Percentiles rank a stretch among this genome's conserved stretches.
These are phyloP conservation scores for Protobothrops flavoviridis DNA, from an alignment of 2,113 vertebrate species.

Conservation along the genomic window DNA sequence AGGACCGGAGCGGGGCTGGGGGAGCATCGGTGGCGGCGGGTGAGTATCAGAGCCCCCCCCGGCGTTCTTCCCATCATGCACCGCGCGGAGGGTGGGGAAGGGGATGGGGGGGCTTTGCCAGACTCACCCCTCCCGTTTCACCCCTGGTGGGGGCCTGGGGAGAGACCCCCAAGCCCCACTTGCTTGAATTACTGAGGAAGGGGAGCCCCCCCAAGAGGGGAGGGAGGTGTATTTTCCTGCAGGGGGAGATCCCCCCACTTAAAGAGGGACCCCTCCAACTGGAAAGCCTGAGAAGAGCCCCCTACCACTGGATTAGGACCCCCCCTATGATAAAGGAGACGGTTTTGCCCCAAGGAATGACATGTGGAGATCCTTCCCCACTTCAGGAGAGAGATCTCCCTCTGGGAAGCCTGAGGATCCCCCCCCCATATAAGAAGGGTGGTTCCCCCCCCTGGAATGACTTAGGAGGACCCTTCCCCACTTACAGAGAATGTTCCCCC, in stretches of 20 bases:
- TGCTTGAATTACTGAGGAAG: background rate
- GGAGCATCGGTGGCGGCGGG: background rate
- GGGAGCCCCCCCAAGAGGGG: background rate
- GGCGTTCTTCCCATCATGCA: constrained; percentile 4
- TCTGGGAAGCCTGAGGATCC: background rate
- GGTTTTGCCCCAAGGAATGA: background rate
- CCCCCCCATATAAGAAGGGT: too few species aligned
- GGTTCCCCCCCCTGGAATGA: background rate
- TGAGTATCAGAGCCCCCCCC: background rate
- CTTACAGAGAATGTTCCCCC: background rate
- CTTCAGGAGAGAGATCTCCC: background rate
- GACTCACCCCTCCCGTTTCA: background rate
- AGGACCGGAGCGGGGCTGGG: constrained; percentile 4
- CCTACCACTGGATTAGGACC: background rate
- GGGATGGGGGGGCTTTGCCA: background rate
- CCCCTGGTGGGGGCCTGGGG: background rate
- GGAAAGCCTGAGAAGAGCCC: background rate
- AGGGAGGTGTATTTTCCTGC: background rate
- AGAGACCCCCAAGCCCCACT: background rate
- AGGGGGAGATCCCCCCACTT: background rate
- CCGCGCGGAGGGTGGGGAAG: background rate
- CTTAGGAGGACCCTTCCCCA: background rate
- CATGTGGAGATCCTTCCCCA: background rate
- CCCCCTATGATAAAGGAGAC: background rate
- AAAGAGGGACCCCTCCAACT: background rate